Evolutionary conservation across 2,113 vertebrate genomes (phyloP).

Genomic region (Stercorarius parasiticus): DNA sequence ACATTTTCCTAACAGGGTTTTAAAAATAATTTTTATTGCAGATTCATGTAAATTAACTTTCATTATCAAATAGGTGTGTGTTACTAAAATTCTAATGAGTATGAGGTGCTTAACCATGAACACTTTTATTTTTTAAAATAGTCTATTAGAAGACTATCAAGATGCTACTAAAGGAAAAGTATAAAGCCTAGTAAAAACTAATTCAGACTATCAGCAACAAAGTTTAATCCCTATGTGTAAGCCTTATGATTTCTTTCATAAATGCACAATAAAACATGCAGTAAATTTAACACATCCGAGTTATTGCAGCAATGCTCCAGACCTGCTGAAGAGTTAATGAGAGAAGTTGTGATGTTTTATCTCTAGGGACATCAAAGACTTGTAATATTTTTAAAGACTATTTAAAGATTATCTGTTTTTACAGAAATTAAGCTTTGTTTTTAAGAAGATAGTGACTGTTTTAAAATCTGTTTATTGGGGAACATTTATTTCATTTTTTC

Average conservation of each 20-base stretch:
- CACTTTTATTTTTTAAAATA: neutral
- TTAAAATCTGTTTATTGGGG: neutral
- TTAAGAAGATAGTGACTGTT: neutral
- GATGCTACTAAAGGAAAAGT: neutral
- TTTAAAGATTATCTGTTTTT: neutral
- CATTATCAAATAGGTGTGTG: neutral
- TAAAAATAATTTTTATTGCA: neutral
- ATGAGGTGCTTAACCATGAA: neutral
- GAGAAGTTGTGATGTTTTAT: neutral
- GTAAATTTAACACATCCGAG: neutral
- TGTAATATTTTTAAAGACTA: neutral
- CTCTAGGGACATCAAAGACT: neutral
- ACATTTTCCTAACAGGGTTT: neutral
- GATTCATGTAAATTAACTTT: neutral
- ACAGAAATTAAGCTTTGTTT: neutral
- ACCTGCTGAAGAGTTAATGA: neutral
- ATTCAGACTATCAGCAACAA: neutral
- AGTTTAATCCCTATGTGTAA: neutral
- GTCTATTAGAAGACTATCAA: neutral
- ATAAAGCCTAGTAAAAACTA: neutral
- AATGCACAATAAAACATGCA: neutral
- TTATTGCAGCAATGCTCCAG: neutral
- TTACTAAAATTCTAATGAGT: neutral
- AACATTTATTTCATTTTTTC: neutral
- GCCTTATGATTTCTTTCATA: neutral